Percentiles rank a stretch among this genome's conserved stretches.
Conservation (phyloP, 92 coral and sea anemone genomes). For the Metridium senile region DNA sequence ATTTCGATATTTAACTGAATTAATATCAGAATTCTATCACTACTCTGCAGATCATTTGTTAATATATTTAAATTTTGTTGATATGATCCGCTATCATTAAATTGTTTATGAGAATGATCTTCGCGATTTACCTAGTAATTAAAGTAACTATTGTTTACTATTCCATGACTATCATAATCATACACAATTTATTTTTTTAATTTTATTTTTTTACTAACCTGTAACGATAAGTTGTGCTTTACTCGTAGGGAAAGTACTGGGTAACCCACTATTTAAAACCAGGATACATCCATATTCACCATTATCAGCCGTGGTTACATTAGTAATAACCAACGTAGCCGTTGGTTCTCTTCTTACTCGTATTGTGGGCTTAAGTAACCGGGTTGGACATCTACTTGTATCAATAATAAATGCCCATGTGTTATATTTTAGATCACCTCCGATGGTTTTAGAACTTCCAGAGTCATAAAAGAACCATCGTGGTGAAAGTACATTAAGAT, state of each 20-base stretch:
- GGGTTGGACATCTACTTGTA: not conserved
- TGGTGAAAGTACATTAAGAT: not conserved
- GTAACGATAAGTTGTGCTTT: slow-evolving; percentile 11
- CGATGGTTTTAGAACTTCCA: not conserved
- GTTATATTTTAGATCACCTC: not conserved
- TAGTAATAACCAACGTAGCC: slow-evolving; percentile 24
- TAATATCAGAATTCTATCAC: no score
- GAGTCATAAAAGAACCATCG: not conserved
- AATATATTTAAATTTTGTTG: no score
- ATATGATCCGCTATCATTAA: no score
- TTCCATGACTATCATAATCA: not conserved
- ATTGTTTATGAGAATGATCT: no score
- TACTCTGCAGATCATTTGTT: no score
- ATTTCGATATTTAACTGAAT: no score
- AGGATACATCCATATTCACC: slow-evolving; percentile 9
- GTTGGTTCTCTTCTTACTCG: slow-evolving; percentile 18
- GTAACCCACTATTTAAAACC: not conserved
- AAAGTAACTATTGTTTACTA: not conserved
- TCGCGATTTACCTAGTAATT: not conserved
- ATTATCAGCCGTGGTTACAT: slow-evolving; percentile 14
- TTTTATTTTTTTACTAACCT: not conserved
- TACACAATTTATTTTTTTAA: no score
- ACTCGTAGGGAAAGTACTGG: not conserved
- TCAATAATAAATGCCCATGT: not conserved
- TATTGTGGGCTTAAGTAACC: slow-evolving; percentile 17